phyloP scores from a whole-genome alignment of 2,113 vertebrate species.

The Callocephalon fimbriatum region DNA sequence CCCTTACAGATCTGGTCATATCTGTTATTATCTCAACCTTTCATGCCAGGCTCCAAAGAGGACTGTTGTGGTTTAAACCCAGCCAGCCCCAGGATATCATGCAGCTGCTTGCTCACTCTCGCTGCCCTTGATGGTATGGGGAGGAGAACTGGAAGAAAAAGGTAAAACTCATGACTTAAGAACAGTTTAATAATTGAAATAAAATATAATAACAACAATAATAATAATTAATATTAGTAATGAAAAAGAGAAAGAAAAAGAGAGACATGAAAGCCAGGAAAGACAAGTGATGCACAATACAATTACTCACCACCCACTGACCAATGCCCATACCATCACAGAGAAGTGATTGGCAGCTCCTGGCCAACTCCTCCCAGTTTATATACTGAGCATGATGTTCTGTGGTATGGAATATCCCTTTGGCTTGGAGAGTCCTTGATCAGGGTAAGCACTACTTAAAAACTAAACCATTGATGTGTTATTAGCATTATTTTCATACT shows the following conservation, averaged over 20 bases:
- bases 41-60: background rate
- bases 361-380: background rate
- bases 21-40: background rate
- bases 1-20: background rate
- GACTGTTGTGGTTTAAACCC: background rate
- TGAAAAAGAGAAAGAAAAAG: background rate
- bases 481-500: background rate
- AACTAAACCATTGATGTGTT: background rate
- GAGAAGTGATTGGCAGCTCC: background rate
- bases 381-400: background rate
- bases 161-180: background rate
- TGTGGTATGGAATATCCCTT: background rate
- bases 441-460: background rate
- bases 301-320: background rate
- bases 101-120: background rate
- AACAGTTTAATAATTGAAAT: background rate
- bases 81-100: background rate
- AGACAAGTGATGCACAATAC: background rate
- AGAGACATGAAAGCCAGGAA: background rate
- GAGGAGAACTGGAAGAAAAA: background rate
- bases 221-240: no score
- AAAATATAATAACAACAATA: background rate
- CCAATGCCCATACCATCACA: background rate
- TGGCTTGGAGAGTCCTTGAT: background rate
- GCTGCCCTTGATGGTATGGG: background rate